Percentiles rank a stretch among this genome's conserved stretches.
Conservation (phyloP, 2,113 vertebrate genomes). For the Loxodonta africana region DNA sequence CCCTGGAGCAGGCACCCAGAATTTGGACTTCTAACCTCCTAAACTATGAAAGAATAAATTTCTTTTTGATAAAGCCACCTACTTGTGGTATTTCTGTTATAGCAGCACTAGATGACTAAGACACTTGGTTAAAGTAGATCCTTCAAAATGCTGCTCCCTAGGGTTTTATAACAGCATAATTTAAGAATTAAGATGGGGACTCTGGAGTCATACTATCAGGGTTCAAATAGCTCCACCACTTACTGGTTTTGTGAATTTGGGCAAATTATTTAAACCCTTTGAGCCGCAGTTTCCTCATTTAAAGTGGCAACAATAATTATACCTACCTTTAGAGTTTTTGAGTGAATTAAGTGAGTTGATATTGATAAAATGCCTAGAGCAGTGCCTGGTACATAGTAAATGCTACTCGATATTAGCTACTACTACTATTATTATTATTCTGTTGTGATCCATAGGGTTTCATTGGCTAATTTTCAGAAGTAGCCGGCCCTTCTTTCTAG, state of each 20-base stretch:
- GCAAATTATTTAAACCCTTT: background rate
- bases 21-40: no score
- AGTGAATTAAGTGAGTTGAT: constrained; percentile 41
- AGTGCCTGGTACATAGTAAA: background rate
- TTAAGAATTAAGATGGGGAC: background rate
- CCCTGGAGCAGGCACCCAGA: no score
- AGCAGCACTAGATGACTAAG: no score
- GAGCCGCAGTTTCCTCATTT: constrained; percentile 15
- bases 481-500: no score
- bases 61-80: no score
- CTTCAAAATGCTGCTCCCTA: constrained; percentile 9
- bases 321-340: background rate
- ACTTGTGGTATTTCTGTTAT: no score
- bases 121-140: background rate
- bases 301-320: constrained; percentile 15
- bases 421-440: background rate
- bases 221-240: background rate
- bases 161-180: background rate
- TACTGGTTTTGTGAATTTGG: background rate
- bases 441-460: no score
- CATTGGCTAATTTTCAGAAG: no score
- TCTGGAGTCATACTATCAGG: constrained; percentile 3
- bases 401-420: background rate
- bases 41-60: no score
- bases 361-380: constrained; percentile 19